phyloP scores from a whole-genome alignment of 2,797 vertebrate species.

The Eurystomus glaucurus region DNA sequence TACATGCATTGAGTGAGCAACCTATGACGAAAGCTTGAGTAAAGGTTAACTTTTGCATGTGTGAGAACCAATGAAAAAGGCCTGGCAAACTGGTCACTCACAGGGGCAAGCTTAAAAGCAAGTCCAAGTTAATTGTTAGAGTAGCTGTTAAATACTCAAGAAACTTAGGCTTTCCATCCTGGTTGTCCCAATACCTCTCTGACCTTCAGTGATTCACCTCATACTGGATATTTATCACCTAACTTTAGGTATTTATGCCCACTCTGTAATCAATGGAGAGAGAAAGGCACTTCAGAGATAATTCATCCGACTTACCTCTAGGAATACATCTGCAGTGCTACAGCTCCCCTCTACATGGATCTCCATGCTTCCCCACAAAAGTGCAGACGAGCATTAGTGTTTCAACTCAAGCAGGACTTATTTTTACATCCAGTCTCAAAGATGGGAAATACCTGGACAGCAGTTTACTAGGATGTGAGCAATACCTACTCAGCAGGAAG shows the following conservation, averaged over 20 bases:
- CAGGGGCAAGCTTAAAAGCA: background rate
- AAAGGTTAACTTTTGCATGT: background rate
- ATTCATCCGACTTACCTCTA: background rate
- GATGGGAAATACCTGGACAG: background rate
- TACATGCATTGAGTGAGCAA: background rate
- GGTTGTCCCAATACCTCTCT: background rate
- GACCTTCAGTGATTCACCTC: background rate
- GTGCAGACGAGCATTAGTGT: background rate
- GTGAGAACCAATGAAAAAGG: background rate
- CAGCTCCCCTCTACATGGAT: background rate
- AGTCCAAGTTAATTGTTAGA: background rate
- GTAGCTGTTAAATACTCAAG: background rate
- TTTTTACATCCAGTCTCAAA: background rate
- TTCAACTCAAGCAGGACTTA: background rate
- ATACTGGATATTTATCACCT: rapidly evolving
- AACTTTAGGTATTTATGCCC: background rate
- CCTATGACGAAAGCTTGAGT: background rate
- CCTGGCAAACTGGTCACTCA: background rate
- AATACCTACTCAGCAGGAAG: background rate
- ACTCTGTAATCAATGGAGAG: background rate
- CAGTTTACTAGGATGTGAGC: background rate
- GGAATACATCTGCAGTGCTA: background rate
- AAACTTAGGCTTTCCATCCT: background rate
- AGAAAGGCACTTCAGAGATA: background rate
- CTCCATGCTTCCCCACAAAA: background rate